Conservation (phyloP, 2,797 vertebrate genomes). For the Lutra lutra region DNA sequence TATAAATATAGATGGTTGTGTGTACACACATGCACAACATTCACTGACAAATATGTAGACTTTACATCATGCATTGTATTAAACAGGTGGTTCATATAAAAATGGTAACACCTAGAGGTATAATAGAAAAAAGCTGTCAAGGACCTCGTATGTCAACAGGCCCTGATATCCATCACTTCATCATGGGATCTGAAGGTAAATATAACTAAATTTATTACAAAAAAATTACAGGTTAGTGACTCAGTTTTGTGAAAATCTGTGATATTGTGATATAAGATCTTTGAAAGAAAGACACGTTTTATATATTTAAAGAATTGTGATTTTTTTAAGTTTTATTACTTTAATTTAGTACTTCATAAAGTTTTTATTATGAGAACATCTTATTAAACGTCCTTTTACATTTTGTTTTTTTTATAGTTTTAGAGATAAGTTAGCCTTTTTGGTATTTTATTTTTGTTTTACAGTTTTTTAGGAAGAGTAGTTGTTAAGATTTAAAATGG, state of each 20-base stretch:
- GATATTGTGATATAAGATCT: conserved; percentile 65
- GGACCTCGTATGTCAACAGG: conserved; percentile 98
- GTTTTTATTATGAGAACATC: conserved; percentile 55
- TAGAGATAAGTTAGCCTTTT: conserved; percentile 6
- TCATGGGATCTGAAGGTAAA: conserved; percentile 99
- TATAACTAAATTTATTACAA: conserved; percentile 72
- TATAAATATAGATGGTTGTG: conserved; percentile 25
- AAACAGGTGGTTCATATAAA: conserved; percentile 96
- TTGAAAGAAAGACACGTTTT: conserved; percentile 56
- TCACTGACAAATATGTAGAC: conserved; percentile 58
- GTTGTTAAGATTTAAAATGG: conserved; percentile 29
- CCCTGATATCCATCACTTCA: conserved; percentile 98
- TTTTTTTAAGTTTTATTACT: conserved; percentile 25
- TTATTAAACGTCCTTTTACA: conserved; percentile 36
- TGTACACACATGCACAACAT: neutral
- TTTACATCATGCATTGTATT: conserved; percentile 70
- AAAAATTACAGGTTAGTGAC: conserved; percentile 64
- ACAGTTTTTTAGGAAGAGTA: conserved; percentile 50
- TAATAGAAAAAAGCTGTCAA: conserved; percentile 98
- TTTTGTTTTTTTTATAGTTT: conserved; percentile 59
- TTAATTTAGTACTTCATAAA: conserved; percentile 67
- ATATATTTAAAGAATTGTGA: conserved; percentile 48
- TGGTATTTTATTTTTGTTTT: conserved; percentile 40
- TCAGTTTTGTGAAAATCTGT: conserved; percentile 74
- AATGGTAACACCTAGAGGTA: conserved; percentile 97